Percentiles rank a stretch among this genome's conserved stretches.
Conservation (phyloP, 2,797 vertebrate genomes). For the Luscinia megarhynchos region DNA sequence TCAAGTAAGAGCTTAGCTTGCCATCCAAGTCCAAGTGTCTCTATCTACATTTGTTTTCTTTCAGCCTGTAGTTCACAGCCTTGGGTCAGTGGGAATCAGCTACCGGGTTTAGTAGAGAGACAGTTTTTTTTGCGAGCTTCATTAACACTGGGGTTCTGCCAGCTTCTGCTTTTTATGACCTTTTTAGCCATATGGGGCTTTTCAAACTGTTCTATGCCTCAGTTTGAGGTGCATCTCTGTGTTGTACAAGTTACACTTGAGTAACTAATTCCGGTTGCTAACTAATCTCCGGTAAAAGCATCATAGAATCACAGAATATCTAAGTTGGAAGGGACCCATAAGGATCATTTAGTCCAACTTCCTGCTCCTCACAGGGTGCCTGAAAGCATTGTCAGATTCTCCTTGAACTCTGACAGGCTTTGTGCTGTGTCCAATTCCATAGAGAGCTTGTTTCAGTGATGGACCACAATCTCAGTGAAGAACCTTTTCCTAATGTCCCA, state of each 20-base stretch:
- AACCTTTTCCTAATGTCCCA: background rate
- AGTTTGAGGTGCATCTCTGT: background rate
- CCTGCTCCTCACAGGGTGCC: background rate
- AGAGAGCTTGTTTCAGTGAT: background rate
- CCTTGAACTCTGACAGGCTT: background rate
- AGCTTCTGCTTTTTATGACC: background rate
- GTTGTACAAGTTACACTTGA: background rate
- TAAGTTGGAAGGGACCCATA: background rate
- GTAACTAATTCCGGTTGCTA: background rate
- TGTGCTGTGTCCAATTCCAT: background rate
- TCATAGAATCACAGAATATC: background rate
- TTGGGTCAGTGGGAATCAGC: background rate
- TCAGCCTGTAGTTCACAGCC: background rate
- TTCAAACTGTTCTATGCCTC: background rate
- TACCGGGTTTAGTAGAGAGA: background rate
- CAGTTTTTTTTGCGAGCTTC: fast-evolving
- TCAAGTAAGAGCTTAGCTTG: background rate
- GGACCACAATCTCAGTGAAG: background rate
- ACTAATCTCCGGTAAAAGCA: background rate
- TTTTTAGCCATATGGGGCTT: background rate
- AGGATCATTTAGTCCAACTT: background rate
- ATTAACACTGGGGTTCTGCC: background rate
- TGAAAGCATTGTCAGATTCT: background rate
- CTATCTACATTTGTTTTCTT: background rate
- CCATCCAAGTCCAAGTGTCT: conserved; percentile 10